phyloP scores from a whole-genome alignment of 2,888 invertebrate species.

The Macaria liturata region DNA sequence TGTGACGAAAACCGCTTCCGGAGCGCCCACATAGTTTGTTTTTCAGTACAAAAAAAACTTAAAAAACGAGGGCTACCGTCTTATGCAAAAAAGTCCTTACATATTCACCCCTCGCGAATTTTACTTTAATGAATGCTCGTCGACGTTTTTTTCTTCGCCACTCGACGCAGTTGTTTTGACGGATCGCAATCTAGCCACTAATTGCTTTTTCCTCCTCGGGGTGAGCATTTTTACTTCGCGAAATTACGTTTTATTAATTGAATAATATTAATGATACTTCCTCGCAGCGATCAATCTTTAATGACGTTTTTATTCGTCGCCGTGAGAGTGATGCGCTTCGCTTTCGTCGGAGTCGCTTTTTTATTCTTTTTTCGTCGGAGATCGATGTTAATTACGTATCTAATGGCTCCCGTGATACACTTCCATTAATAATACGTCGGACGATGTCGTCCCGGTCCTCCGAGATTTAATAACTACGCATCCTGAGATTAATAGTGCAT shows the following conservation, averaged over 20 bases:
- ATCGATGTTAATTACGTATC: conserved; percentile 80
- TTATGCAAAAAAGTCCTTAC: conserved; percentile 82
- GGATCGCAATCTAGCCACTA: conserved; percentile 83
- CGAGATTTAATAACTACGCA: conserved; percentile 78
- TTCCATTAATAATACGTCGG: conserved; percentile 79
- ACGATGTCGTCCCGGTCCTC: conserved; percentile 70
- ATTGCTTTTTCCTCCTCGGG: conserved; percentile 82
- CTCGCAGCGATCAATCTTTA: conserved; percentile 79
- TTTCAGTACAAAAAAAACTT: conserved; percentile 66
- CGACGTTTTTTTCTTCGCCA: conserved; percentile 67
- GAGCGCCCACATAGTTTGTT: conserved; percentile 81
- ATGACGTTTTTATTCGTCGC: conserved; percentile 80
- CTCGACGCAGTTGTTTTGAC: conserved; percentile 82
- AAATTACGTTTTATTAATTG: conserved; percentile 83
- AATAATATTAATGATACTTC: conserved; percentile 83
- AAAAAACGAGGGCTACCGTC: conserved; percentile 76
- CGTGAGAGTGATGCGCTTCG: conserved; percentile 62
- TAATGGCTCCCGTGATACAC: conserved; percentile 83
- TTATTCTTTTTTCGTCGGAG: conserved; percentile 62
- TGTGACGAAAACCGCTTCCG: conserved; percentile 81
- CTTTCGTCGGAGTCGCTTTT: conserved; percentile 53
- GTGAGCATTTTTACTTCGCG: conserved; percentile 73
- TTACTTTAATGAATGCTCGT: conserved; percentile 80
- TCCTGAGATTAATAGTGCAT: conserved; percentile 77
- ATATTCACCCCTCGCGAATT: conserved; percentile 82